Evolutionary conservation across 2,888 invertebrate species (phyloP), one percentile per base, ranked within the genome.

Genomic region (Agrochola macilenta): DNA sequence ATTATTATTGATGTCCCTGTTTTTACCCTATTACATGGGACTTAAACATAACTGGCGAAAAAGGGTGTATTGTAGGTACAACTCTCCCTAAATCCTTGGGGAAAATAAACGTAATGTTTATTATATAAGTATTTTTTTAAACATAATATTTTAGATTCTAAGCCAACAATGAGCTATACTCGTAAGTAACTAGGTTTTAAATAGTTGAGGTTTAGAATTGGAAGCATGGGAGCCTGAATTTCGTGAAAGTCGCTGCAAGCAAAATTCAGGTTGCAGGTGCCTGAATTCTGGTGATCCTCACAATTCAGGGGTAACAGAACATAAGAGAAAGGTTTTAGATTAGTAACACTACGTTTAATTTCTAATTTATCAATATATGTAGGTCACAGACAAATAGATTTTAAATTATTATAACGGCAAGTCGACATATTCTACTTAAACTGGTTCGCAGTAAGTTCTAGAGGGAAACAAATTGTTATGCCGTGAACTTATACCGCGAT

Each of bases 401-500:
- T 4, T 9, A n/a, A 58, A 57, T 66, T 17, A 70, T 20, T 46
- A 20, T 74, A 69, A 74, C 77, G 64, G 70, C 17, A 30, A 60
- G 7, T 30, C 2, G 35, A 74, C 39, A 57, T n/a, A 46, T 61
- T 72, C 69, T 20, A 72, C 65, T 61, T 76, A 65, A 69, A 83
- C 83, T 46, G 64, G 74, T 81, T 83, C 46, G 9, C 52, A n/a
- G 43, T 49, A 11, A 26, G 46, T 65, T 69, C 11, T 74, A 58
- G 4, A 12, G 39, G 74, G 57, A 71, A 58, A 52, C 43, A 58
- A 43, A 58, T 39, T 58, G 17, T 60, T 74, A 20, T 9, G 65
- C 23, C 4, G 49, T 70, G 83, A 71, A 83, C 74, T 77, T 30
- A 23, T 69, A 83, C 83, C 8, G 52, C 52, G 14, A 35, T 30